A percentile compares a stretch with the other conserved stretches of the same genome.
phyloP scores from a whole-genome alignment of 2,888 invertebrate genomes.

The Pyrochroa serraticornis region DNA sequence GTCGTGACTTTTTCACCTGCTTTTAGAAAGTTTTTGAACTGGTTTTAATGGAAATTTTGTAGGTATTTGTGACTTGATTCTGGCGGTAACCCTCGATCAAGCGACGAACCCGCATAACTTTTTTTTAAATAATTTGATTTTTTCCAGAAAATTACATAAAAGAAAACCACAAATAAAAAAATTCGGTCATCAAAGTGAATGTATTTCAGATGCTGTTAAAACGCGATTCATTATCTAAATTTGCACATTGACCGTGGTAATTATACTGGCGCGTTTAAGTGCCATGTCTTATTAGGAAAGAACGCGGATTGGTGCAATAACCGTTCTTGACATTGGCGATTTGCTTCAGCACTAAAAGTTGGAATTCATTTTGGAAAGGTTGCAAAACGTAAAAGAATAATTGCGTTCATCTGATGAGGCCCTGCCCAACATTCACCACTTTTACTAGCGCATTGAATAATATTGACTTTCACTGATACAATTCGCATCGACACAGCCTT shows the following conservation, averaged over 20 bases:
- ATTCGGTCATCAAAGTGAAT: not conserved
- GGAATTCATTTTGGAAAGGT: conserved; percentile 19
- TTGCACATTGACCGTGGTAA: too few relatives aligned
- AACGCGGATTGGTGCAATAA: conserved; percentile 8
- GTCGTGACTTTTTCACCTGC: too few relatives aligned
- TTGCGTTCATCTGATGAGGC: conserved; percentile 30
- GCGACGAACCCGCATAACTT: too few relatives aligned
- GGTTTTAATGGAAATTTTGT: too few relatives aligned
- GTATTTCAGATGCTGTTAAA: not conserved
- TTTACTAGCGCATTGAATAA: conserved; percentile 31
- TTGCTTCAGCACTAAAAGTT: not conserved
- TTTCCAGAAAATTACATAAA: too few relatives aligned
- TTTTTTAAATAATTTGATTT: not conserved
- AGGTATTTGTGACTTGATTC: too few relatives aligned
- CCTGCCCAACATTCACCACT: conserved; percentile 33
- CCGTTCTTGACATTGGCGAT: conserved; percentile 21
- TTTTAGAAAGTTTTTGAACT: too few relatives aligned
- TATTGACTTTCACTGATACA: conserved; percentile 30
- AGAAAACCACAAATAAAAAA: too few relatives aligned
- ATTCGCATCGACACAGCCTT: conserved; percentile 17
- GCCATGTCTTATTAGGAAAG: not conserved
- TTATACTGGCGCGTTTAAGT: not conserved
- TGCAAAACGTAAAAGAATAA: conserved; percentile 23
- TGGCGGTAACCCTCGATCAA: too few relatives aligned
- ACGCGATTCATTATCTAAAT: too few relatives aligned